phyloP scores from a whole-genome alignment of 2,797 vertebrate species.

The Anabas testudineus region DNA sequence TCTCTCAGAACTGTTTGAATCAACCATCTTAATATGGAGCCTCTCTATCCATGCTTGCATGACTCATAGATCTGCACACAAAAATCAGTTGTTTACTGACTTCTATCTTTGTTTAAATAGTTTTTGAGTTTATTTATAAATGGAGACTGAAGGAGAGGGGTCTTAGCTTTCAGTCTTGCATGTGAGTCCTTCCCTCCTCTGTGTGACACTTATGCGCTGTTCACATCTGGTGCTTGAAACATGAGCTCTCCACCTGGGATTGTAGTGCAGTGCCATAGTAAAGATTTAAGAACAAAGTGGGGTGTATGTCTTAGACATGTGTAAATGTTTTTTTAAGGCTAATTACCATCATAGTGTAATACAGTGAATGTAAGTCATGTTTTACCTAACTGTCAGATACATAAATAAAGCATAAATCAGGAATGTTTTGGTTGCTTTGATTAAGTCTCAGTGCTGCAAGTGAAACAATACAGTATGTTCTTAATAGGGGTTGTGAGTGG shows the following conservation, averaged over 20 bases:
- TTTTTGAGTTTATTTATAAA: conserved; percentile 55
- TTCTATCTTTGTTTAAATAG: conserved; percentile 39
- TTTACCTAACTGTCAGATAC: conserved; percentile 21
- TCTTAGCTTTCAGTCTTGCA: conserved; percentile 46
- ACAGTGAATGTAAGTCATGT: conserved; percentile 21
- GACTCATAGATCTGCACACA: conserved; percentile 34
- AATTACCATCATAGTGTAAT: conserved; percentile 27
- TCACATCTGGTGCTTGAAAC: conserved; percentile 72
- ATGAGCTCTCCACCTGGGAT: conserved; percentile 67
- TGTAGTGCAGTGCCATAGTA: conserved; percentile 44
- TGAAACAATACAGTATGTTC: background rate
- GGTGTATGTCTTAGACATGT: conserved; percentile 44
- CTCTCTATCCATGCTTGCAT: conserved; percentile 21
- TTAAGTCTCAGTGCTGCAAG: conserved; percentile 10
- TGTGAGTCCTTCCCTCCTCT: conserved; percentile 48
- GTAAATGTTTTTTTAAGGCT: conserved; percentile 54
- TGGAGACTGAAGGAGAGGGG: conserved; percentile 48
- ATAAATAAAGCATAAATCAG: conserved; percentile 8
- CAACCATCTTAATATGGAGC: conserved; percentile 29
- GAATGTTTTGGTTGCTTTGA: conserved; percentile 24
- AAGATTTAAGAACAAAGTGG: conserved; percentile 57
- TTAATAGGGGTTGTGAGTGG: conserved; percentile 19
- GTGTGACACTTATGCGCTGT: conserved; percentile 33
- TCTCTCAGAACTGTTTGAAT: conserved; percentile 32
- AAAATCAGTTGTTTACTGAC: conserved; percentile 38